Base-by-base conservation (phyloP, 2,113 vertebrate species). In the Dasyprocta punctata region DNA sequence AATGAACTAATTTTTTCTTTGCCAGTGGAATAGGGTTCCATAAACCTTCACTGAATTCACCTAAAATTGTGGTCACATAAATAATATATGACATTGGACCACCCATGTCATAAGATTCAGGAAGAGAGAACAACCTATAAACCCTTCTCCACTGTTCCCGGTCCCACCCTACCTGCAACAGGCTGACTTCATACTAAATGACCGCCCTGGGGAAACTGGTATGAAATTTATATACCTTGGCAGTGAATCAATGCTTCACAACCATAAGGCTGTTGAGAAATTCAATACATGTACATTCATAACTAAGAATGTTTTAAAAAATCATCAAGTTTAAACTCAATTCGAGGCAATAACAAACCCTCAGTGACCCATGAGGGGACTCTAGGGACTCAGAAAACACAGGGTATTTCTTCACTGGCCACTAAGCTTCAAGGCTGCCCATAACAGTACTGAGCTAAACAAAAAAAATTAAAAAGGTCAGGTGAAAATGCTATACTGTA, bases 261-360 rank as follows among this genome's bases (percentile, higher is more conserved):
- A 69, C 87, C 84, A 16, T 60, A 80, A 90, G 86, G 38, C 44
- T 90, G 71, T 78, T 94, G 54, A 89, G 89, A 96, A 93, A 97
- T 95, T 93, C 75, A 95, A 56, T 63, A n/a, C 61, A 49, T 54
- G 54, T 28, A 77, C 86, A 86, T 90, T 94, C 44, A 80, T 89
- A 94, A 93, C 90, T 56, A 92, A 92, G 80, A 65, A 94, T 36
- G 75, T 16, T 91, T 96, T 91, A 14, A 89, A 95, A 95, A 92
- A 91, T 58, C 85, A 92, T 77, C n/a, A 65, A 84, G 52, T 75
- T 89, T 80, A 82, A 94, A 96, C 49, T 80, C 86, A 89, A 81
- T 86, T 92, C 47, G 67, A 91, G 49, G 22, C 85, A 90, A 92
- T 92, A 58, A 49, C 61, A 90, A 86, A 65, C 24, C 92, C 86